Base-by-base conservation (phyloP, 2,113 vertebrate genomes). In the Paratilapia polleni region DNA sequence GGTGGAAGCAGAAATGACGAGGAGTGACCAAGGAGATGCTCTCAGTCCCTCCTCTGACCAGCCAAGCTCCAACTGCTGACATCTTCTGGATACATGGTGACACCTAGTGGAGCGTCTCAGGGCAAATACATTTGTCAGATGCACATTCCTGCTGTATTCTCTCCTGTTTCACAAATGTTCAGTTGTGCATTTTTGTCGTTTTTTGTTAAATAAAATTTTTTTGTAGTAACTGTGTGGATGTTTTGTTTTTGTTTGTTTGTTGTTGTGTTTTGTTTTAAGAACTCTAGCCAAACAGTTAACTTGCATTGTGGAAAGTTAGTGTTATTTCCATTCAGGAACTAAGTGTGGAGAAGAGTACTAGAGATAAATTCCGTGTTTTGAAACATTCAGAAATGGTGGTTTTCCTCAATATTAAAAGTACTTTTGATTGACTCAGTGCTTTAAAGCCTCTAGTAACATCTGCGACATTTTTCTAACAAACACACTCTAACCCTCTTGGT, bases 11-110 rank as follows among this genome's bases (percentile, higher is more conserved):
- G 77, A 73, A 88, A 96, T 96, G 96, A 96, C 1, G 94, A 94
- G 84, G 92, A 92, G 73, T 10, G 95, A 95, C 86, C 52, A 95
- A 96, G 62, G 89, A 94, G 88, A 86, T 10, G 22, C 38, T 81
- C 85, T 94, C 94, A 87, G 95, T 96, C 93, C 66, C 70, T 95
- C 88, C 83, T 95, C 94, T 95, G 96, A 96, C 94, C 91, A 93
- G 17, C 17, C 10, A 36, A 19, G 92, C 83, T 88, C 84, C 88
- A 78, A 4, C 64, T 62, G 85, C 60, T 87, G 62, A 61, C 36
- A 41, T 82, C 36, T 83, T 64, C 73, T 93, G 88, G 90, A 84
- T 47, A 58, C 49, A 84, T 34, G 57, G 90, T 28, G 91, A 88
- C 92, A 93, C 78, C 91, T 91, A 82, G 89, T 94, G 93, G 93